Conservation (phyloP, 2,113 vertebrate species). For the Puntigrus tetrazona region DNA sequence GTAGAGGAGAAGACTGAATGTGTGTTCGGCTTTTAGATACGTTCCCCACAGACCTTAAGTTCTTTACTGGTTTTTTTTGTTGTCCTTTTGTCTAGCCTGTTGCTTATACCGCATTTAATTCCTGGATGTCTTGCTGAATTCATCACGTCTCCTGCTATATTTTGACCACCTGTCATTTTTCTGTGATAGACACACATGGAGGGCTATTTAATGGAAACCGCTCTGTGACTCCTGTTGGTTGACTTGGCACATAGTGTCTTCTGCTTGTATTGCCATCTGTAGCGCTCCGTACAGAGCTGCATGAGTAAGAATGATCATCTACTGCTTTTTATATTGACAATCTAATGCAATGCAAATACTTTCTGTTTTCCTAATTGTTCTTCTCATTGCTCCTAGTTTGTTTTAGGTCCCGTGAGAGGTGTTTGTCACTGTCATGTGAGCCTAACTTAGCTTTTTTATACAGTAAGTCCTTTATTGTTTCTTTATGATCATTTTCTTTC, state of each 20-base stretch:
- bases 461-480: conserved; percentile 11
- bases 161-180: conserved; percentile 32
- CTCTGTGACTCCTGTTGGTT: conserved; percentile 35
- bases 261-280: conserved; percentile 35
- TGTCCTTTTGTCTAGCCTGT: background rate
- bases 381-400: conserved; percentile 25
- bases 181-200: conserved; percentile 33
- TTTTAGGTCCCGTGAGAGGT: conserved; percentile 14
- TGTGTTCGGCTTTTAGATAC: background rate
- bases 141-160: conserved; percentile 6
- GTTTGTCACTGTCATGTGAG: conserved; percentile 30
- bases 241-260: conserved; percentile 24
- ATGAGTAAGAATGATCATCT: conserved; percentile 23
- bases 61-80: background rate
- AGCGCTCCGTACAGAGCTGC: conserved; percentile 8
- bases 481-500: background rate
- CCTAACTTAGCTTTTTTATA: background rate
- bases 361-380: background rate
- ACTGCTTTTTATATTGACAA: background rate
- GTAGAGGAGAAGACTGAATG: conserved; percentile 20
- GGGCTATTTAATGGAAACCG: background rate
- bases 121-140: conserved; percentile 17
- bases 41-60: background rate
- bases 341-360: background rate
- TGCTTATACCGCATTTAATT: background rate